Conservation (phyloP, 2,888 invertebrate genomes). For the Lasioglossum oenotherae region DNA sequence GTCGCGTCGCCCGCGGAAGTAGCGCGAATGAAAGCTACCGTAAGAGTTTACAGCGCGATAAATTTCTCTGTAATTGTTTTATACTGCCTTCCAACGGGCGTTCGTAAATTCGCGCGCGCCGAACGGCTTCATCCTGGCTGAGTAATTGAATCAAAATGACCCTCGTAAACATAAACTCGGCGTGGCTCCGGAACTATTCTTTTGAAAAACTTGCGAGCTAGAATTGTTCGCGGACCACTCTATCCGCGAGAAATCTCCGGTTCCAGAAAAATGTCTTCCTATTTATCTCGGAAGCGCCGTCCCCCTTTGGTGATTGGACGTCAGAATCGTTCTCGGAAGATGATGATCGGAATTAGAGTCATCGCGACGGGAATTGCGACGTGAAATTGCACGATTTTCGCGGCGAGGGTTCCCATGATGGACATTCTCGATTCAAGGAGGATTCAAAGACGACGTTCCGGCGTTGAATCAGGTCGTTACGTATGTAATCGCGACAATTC, state of each 20-base stretch:
- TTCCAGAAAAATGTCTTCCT: not conserved
- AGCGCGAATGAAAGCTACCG: conserved; percentile 24
- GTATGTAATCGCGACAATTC: conserved; percentile 23
- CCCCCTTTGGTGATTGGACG: conserved; percentile 48
- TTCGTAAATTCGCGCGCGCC: conserved; percentile 39
- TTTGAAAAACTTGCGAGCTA: not conserved
- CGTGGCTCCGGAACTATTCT: not conserved
- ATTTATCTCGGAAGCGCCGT: not conserved
- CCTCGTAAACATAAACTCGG: conserved; percentile 39
- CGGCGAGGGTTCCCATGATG: conserved; percentile 39
- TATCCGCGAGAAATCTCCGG: not conserved
- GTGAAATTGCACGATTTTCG: conserved; percentile 66
- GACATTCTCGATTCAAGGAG: not conserved
- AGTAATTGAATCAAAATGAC: conserved; percentile 28
- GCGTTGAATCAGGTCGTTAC: conserved; percentile 25
- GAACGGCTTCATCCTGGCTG: conserved; percentile 15
- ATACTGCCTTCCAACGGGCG: conserved; percentile 29
- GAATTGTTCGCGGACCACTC: not conserved
- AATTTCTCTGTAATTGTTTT: conserved; percentile 57
- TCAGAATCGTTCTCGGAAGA: conserved; percentile 37
- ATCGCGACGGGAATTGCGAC: conserved; percentile 47
- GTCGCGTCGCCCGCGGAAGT: conserved; percentile 18
- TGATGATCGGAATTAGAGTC: conserved; percentile 52
- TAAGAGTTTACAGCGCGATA: conserved; percentile 45
- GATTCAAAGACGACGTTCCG: not conserved